A percentile compares a stretch with the other conserved stretches of the same genome.
These are phyloP conservation scores for Endotricha flammealis DNA, from an alignment of 2,888 invertebrate species.

Conservation along the genomic window DNA sequence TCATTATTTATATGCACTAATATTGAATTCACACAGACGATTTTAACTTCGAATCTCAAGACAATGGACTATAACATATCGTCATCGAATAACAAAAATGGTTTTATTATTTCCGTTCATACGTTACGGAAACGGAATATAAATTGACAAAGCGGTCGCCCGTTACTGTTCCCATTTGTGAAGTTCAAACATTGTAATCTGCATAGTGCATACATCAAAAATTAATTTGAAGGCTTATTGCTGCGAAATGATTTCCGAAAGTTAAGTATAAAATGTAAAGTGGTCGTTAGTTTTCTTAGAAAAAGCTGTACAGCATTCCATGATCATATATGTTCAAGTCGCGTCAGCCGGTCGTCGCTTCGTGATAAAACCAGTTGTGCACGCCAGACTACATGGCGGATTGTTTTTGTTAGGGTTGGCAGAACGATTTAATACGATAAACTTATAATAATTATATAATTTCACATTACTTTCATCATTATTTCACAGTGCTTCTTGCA, in stretches of 20 bases:
- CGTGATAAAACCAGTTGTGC: constrained; percentile 23
- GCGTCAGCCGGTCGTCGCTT: constrained; percentile 31
- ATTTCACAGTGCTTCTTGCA: no score
- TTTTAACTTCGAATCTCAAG: constrained; percentile 1
- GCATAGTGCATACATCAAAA: neutral
- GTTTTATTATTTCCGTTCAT: constrained; percentile 55
- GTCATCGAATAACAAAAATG: constrained; percentile 27
- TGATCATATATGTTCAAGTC: constrained; percentile 26
- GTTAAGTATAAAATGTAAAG: no score
- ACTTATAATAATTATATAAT: no score
- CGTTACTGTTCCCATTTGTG: constrained; percentile 53
- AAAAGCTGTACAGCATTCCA: constrained; percentile 33
- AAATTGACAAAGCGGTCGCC: constrained; percentile 23
- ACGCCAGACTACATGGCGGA: constrained; percentile 43
- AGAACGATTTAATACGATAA: no score
- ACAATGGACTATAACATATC: constrained; percentile 19
- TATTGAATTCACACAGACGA: no score
- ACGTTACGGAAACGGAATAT: constrained; percentile 46
- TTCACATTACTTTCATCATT: no score
- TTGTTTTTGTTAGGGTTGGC: neutral
- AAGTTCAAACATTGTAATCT: neutral
- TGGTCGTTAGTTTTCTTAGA: constrained; percentile 50
- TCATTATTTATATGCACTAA: no score
- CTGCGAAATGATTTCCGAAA: constrained; percentile 50
- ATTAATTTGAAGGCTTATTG: no score